Base-by-base conservation (phyloP, 2,797 vertebrate genomes). In the Chaetodon trifasciatus region DNA sequence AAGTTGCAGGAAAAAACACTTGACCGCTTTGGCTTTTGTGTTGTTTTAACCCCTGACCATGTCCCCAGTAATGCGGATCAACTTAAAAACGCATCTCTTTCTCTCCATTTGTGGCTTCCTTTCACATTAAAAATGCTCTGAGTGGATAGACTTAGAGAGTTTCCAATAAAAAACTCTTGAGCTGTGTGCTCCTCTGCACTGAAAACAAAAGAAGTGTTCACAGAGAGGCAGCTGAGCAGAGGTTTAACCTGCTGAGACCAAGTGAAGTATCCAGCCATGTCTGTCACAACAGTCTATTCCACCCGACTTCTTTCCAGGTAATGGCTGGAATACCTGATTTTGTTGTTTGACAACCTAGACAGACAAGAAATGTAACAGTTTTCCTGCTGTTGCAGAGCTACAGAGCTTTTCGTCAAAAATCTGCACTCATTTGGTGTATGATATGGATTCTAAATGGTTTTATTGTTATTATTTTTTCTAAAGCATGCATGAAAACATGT, bases 251-350 rank as follows among this genome's bases (percentile, higher is more conserved):
- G 56, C 61, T 47, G 49, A 74, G 47, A 39, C 7, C 28, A 46
- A 50, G 24, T 47, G 0, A 32, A 73, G 50, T 53, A 63, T 70
- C 39, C 60, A 55, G 47, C 64, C 65, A 65, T 71, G 39, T 74
- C 12, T 73, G 52, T 65, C 42, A 44, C 42, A 8, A 56, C 42
- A 8, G 60, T 35, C 46, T 35, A 46, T 68, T 67, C 53, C 49
- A 58, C 58, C 17, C 40, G 15, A 49, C 65, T 78, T 32, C 58
- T 52, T 24, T 13, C 42, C 49, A 62, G 21, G 23, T 62, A 56
- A 66, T 62, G 12, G n/a, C 23, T 50, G 23, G 7, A 46, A 24
- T 19, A 39, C 16, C 7, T 7, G 21, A 17, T 24, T 71, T 39
- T 66, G 24, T 66, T 23, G 35, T 60, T n/a, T 46, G 28, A 61